Conservation (phyloP, 2,113 vertebrate genomes). For the Ptilonorhynchus violaceus region DNA sequence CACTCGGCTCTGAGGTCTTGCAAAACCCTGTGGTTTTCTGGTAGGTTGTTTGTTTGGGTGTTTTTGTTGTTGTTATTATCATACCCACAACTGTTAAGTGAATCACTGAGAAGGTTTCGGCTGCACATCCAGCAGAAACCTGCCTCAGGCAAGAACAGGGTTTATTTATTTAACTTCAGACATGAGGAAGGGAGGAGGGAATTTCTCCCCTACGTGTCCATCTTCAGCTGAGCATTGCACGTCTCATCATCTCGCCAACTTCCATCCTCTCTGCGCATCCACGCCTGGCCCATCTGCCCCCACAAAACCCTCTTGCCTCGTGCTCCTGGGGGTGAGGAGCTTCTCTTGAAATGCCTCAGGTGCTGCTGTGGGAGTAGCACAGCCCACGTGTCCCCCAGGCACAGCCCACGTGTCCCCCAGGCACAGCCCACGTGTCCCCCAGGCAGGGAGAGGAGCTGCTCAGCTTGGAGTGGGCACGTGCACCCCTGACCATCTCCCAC, state of each 20-base stretch:
- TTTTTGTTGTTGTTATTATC: conserved; percentile 38
- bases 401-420: fast-evolving
- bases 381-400: fast-evolving
- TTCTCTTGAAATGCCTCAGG: not conserved
- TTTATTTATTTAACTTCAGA: conserved; percentile 44
- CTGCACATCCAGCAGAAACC: conserved; percentile 25
- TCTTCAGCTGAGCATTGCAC: not conserved
- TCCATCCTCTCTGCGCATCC: not conserved
- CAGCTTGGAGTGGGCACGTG: not conserved
- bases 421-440: not conserved
- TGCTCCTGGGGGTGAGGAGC: not conserved
- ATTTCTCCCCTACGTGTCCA: not conserved
- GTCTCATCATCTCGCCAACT: not conserved
- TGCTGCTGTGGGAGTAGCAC: not conserved
- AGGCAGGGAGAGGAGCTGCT: not conserved
- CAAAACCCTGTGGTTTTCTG: not conserved
- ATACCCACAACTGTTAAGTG: conserved; percentile 33
- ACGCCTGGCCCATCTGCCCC: not conserved
- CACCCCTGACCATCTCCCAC: not conserved
- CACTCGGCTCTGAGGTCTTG: not conserved
- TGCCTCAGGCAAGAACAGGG: conserved; percentile 35
- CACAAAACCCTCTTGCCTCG: not conserved
- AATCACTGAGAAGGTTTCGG: not conserved
- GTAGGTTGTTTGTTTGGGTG: not conserved
- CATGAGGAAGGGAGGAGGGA: not conserved